Evolutionary conservation across 2,888 invertebrate genomes (phyloP).

Genomic region (Ectropis crepuscularia): DNA sequence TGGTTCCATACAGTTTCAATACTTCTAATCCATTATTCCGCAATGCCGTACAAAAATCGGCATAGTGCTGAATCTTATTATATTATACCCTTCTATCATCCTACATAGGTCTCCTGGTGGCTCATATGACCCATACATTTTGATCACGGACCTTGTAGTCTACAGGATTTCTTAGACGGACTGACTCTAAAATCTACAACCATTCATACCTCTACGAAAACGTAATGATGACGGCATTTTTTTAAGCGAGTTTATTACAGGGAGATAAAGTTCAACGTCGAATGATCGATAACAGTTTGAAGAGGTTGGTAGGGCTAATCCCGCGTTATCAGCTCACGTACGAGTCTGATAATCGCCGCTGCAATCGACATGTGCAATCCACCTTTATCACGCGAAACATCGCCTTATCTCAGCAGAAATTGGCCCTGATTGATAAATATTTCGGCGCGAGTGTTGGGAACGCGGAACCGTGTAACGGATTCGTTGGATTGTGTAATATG

Average conservation of each 20-base stretch:
- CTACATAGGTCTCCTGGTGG: no score
- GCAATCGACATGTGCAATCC: slow-evolving; percentile 7
- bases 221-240: no score
- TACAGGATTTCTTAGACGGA: no score
- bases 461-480: slow-evolving; percentile 1
- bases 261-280: not conserved
- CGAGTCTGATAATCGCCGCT: slow-evolving; percentile 9
- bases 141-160: no score
- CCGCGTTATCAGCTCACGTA: slow-evolving; percentile 4
- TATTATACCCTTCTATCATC: no score
- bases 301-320: not conserved
- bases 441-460: not conserved
- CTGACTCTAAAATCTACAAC: not conserved
- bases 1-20: no score
- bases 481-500: slow-evolving; percentile 4
- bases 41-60: no score
- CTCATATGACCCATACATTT: no score
- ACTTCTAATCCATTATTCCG: no score
- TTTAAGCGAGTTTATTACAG: no score
- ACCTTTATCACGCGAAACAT: not conserved
- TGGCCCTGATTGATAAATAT: slow-evolving; percentile 18
- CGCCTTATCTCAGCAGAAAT: slow-evolving; percentile 6
- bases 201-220: not conserved
- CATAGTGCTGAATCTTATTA: no score
- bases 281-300: slow-evolving; percentile 2